Percentiles rank a stretch among this genome's conserved stretches.
These are phyloP conservation scores for Drosophila testacea DNA, from an alignment of 2,888 invertebrate genomes.

Conservation along the genomic window DNA sequence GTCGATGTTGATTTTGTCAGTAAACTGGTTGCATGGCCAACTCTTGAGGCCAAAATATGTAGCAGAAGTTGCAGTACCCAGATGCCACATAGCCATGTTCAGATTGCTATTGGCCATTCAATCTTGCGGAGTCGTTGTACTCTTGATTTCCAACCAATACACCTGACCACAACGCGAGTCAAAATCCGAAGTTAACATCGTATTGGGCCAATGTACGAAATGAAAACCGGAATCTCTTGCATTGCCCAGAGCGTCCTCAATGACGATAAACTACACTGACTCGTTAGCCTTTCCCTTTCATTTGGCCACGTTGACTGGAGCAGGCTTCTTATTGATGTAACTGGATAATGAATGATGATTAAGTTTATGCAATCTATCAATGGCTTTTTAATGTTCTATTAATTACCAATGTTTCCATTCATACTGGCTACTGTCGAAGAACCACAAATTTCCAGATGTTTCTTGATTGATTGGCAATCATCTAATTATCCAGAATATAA, in stretches of 20 bases:
- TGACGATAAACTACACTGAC: neutral
- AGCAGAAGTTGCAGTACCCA: conserved; percentile 50
- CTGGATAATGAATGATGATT: conserved; percentile 14
- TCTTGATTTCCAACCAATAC: conserved; percentile 72
- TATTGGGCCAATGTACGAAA: conserved; percentile 67
- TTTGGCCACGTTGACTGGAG: conserved; percentile 27
- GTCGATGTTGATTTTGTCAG: conserved; percentile 43
- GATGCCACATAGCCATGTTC: conserved; percentile 21
- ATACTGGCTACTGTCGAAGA: too few relatives aligned
- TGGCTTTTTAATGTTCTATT: too few relatives aligned
- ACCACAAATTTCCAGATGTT: too few relatives aligned
- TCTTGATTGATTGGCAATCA: too few relatives aligned
- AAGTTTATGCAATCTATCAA: neutral
- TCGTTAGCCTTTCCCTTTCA: conserved; percentile 66
- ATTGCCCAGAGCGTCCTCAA: conserved; percentile 46
- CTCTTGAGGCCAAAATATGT: conserved; percentile 78
- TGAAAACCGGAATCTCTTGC: conserved; percentile 67
- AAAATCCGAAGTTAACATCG: conserved; percentile 36
- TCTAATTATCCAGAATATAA: too few relatives aligned
- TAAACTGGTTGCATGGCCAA: conserved; percentile 56
- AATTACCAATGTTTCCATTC: too few relatives aligned
- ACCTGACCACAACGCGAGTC: conserved; percentile 39
- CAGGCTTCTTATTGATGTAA: conserved; percentile 47
- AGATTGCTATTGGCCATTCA: conserved; percentile 29
- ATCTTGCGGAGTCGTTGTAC: conserved; percentile 77